Evolutionary conservation across 2,888 invertebrate species (phyloP).

Genomic region (Tuberolachnus salignus): DNA sequence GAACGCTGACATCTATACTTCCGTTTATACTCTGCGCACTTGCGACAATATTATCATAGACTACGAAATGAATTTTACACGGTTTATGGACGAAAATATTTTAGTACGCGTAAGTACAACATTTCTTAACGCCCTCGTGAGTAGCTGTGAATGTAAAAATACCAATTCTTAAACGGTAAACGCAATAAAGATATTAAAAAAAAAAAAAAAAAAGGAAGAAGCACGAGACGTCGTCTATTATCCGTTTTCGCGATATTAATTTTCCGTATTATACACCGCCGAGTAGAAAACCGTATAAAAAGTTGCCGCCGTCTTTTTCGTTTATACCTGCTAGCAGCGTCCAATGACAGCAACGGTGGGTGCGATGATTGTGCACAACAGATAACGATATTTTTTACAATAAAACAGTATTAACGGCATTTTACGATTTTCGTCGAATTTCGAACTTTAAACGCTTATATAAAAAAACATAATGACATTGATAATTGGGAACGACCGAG

Average conservation of each 20-base stretch:
- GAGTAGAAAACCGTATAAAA: not conserved
- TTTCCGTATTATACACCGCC: not conserved
- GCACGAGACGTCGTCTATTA: not conserved
- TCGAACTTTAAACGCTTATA: no score
- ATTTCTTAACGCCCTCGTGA: slow-evolving; percentile 10
- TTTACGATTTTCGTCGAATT: no score
- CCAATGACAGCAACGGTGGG: no score
- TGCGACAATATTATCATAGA: slow-evolving; percentile 34
- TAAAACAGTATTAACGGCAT: no score
- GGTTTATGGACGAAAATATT: slow-evolving; percentile 30
- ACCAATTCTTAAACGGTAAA: not conserved
- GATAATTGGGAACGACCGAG: no score
- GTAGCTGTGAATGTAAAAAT: not conserved
- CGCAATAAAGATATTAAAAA: slow-evolving; percentile 9
- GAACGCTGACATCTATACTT: slow-evolving; percentile 36
- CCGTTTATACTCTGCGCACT: slow-evolving; percentile 20
- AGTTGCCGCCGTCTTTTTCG: no score
- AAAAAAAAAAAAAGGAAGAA: not conserved
- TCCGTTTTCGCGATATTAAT: not conserved
- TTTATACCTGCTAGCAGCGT: no score
- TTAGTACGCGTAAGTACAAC: not conserved
- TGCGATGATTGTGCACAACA: no score
- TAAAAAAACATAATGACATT: no score
- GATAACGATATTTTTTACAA: no score
- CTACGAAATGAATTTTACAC: not conserved